Evolutionary conservation across 2,797 vertebrate genomes (phyloP), one percentile per base, ranked within the genome.

Genomic region (Limosa lapponica): DNA sequence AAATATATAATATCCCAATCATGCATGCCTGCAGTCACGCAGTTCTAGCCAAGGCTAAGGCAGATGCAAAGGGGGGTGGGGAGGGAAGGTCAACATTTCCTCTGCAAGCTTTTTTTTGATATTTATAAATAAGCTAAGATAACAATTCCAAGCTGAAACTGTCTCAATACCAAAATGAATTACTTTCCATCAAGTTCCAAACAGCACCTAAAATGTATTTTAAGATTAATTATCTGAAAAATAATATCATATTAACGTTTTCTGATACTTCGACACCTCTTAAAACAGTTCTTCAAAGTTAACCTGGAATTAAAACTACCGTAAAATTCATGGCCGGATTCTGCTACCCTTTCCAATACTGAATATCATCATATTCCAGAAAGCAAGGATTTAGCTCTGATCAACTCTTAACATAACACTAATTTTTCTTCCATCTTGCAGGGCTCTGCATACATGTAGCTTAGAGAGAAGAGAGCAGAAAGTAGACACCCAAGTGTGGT

Each of bases 81-180:
- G 30, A 55, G 44, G 44, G 52, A 75, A 89, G 36, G 77, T 59
- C n/a, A 94, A 17, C 27, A 46, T 87, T 87, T 93, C 37, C 34
- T 55, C 80, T 48, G 39, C 13, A 89, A 89, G 54, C 22, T 78
- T 84, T 87, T 82, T 82, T 49, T 73, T 74, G 19, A 2, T 80
- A 82, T 94, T 94, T 90, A 91, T 69, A 93, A 95, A 66, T 67
- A 96, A 92, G 19, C 19, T n/a, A 61, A 82, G 32, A 70, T 48
- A 94, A 44, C n/a, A 13, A 90, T 78, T 90, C 39, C 43, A 90
- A 86, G 64, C 14, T 87, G 58, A 91, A 93, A 91, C 46, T 83
- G 28, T 82, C 58, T 95, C 74, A 85, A 41, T 28, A 78, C 30
- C 23, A 52, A 94, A 92, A 86, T 32, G 27, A 91, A n/a, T 64